Conservation (phyloP, 2,113 vertebrate species). For the Eleginops maclovinus region DNA sequence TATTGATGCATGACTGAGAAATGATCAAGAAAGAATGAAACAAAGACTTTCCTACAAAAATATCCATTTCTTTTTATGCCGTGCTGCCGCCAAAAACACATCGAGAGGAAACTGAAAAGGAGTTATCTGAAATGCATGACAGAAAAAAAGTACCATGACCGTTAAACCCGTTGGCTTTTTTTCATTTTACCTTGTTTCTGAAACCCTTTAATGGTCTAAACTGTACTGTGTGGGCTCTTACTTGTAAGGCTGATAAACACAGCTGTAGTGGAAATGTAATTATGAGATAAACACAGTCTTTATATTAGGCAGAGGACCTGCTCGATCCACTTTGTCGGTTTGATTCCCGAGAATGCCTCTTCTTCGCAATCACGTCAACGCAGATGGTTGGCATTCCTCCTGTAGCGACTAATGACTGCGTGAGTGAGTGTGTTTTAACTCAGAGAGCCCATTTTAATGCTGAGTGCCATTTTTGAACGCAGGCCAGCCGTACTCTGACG, state of each 20-base stretch:
- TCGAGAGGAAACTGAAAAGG: not conserved
- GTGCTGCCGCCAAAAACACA: not conserved
- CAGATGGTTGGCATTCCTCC: conserved; percentile 72
- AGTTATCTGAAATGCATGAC: conserved; percentile 21
- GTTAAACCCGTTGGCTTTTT: conserved; percentile 29
- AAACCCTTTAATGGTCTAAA: conserved; percentile 55
- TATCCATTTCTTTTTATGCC: conserved; percentile 10
- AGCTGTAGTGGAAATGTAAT: conserved; percentile 70
- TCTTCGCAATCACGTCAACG: conserved; percentile 66
- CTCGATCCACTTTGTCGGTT: conserved; percentile 56
- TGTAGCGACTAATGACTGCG: conserved; percentile 58
- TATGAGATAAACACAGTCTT: conserved; percentile 72
- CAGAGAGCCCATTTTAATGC: conserved; percentile 58
- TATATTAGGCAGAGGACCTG: conserved; percentile 50
- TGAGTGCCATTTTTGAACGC: conserved; percentile 40
- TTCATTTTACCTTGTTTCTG: conserved; percentile 32
- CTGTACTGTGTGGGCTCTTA: conserved; percentile 52
- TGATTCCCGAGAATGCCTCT: conserved; percentile 61
- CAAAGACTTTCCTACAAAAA: not conserved
- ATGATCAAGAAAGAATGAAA: conserved; percentile 12
- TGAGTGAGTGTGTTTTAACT: conserved; percentile 49
- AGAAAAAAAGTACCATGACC: not conserved
- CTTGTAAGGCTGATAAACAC: conserved; percentile 64
- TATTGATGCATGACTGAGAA: conserved; percentile 3
- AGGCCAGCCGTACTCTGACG: conserved; percentile 37